A percentile compares a stretch with the other conserved stretches of the same genome.
Conservation (phyloP, 2,797 vertebrate genomes). For the Melopsittacus undulatus region DNA sequence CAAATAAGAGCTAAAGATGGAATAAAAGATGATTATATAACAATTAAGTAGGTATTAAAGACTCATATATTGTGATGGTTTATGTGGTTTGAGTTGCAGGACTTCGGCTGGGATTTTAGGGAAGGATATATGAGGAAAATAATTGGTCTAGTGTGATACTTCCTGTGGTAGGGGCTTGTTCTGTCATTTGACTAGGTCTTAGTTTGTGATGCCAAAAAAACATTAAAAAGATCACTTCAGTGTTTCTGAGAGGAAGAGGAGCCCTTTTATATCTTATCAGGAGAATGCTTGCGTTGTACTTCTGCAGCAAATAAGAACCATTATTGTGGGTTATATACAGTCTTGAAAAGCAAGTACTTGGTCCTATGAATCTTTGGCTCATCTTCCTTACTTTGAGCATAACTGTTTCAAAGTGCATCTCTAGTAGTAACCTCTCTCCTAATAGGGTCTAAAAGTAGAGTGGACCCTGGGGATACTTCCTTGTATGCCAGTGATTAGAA, state of each 20-base stretch:
- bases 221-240: background rate
- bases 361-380: background rate
- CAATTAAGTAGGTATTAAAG: background rate
- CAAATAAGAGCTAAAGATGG: background rate
- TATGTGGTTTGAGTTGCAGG: background rate
- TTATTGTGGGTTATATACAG: background rate
- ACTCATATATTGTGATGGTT: background rate
- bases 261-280: background rate
- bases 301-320: background rate
- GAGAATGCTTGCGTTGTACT: background rate
- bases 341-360: background rate
- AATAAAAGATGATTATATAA: background rate
- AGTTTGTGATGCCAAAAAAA: background rate
- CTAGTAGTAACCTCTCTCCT: background rate
- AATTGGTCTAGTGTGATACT: background rate
- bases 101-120: background rate
- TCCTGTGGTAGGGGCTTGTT: background rate
- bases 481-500: background rate
- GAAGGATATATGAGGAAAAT: background rate
- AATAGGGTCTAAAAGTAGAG: background rate
- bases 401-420: background rate
- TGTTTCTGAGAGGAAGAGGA: background rate
- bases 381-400: background rate
- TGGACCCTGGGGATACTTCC: background rate
- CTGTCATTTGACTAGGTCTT: background rate